phyloP scores from a whole-genome alignment of 2,797 vertebrate species.

The Philypnodon macrostomus region DNA sequence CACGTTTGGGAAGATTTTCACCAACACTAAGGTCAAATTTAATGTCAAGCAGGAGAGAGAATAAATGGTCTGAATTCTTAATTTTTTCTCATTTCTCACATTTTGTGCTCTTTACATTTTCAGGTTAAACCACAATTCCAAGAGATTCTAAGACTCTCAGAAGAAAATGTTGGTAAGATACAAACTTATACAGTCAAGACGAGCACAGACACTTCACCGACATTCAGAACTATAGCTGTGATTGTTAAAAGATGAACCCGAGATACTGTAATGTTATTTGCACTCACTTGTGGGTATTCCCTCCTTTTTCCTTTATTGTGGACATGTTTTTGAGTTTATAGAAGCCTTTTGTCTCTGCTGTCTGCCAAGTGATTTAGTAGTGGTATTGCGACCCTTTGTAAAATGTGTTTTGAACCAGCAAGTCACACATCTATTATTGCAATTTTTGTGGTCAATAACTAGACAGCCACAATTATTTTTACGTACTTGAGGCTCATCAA shows the following conservation, averaged over 20 bases:
- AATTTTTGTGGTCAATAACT: conserved; percentile 20
- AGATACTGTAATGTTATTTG: conserved; percentile 54
- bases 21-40: conserved; percentile 83
- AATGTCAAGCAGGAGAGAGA: no score
- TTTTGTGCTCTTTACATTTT: conserved; percentile 19
- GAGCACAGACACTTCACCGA: no score
- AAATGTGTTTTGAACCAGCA: conserved; percentile 53
- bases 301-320: conserved; percentile 32
- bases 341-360: conserved; percentile 52
- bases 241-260: conserved; percentile 42
- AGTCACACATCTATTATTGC: conserved; percentile 22
- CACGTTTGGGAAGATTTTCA: conserved; percentile 98
- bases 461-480: conserved; percentile 21
- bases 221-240: conserved; percentile 19
- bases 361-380: conserved; percentile 55
- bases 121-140: conserved; percentile 99
- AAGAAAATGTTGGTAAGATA: conserved; percentile 94
- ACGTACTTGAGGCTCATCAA: conserved; percentile 5
- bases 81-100: conserved; percentile 2
- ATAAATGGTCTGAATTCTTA: no score
- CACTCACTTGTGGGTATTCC: conserved; percentile 57
- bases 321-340: conserved; percentile 57
- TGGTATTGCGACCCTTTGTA: conserved; percentile 59
- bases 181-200: conserved; percentile 22
- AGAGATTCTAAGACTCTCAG: conserved; percentile 94